Conservation (phyloP, 2,888 invertebrate species). For the Cyclophora punctaria region DNA sequence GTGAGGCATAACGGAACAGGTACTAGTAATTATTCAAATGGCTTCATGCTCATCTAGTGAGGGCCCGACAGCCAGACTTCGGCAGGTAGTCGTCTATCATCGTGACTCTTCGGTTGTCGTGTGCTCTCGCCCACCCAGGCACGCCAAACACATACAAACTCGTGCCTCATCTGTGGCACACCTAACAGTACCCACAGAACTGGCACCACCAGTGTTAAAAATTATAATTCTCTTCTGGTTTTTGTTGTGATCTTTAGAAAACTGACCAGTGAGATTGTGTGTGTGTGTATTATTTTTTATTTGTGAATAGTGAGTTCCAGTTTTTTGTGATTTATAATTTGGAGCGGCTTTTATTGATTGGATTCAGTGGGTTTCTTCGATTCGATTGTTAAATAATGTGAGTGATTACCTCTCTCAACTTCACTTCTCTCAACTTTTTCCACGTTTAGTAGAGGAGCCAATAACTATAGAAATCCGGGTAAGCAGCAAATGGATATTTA, state of each 20-base stretch:
- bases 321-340: no score
- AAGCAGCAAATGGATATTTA: no score
- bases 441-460: no score
- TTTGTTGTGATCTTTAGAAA: no score
- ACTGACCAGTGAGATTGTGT: neutral
- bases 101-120: slow-evolving; percentile 49
- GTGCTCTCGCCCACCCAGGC: slow-evolving; percentile 51
- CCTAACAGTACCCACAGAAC: slow-evolving; percentile 30
- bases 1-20: slow-evolving; percentile 8
- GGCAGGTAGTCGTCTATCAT: slow-evolving; percentile 53
- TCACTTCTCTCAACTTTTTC: no score
- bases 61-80: slow-evolving; percentile 21
- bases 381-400: no score
- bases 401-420: no score
- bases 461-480: no score
- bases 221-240: slow-evolving; percentile 10
- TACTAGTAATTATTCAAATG: slow-evolving; percentile 23
- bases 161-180: neutral
- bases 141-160: slow-evolving; percentile 16
- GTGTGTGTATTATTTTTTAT: neutral
- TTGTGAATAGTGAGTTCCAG: neutral
- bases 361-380: no score
- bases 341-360: no score
- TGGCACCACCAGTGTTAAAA: slow-evolving; percentile 11
- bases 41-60: slow-evolving; percentile 18